Conservation (phyloP, 2,113 vertebrate genomes). For the Struthidea cinerea region DNA sequence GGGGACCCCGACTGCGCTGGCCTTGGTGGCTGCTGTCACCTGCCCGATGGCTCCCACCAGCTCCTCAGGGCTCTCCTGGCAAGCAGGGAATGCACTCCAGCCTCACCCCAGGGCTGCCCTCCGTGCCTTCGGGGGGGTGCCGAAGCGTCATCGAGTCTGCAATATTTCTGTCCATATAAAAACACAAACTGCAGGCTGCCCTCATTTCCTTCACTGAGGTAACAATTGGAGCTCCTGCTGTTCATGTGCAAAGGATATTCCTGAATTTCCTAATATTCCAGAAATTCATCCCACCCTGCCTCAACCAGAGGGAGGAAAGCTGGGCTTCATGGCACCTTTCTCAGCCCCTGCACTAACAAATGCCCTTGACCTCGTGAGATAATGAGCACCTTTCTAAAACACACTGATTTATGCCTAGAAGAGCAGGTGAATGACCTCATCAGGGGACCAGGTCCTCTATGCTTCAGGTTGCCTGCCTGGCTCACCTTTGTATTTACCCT, state of each 20-base stretch:
- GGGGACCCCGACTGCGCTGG: neutral
- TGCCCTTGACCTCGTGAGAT: neutral
- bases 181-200: neutral
- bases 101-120: neutral
- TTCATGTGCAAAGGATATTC: neutral
- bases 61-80: neutral
- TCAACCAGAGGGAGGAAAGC: neutral
- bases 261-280: neutral
- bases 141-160: neutral
- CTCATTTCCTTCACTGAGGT: neutral
- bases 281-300: neutral
- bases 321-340: neutral
- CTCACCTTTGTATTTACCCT: neutral
- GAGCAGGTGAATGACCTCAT: neutral
- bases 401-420: neutral
- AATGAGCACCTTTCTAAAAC: neutral
- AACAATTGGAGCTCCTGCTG: neutral
- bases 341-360: neutral
- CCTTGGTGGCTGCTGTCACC: neutral
- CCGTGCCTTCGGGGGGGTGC: neutral
- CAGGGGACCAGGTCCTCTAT: neutral
- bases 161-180: neutral
- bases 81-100: neutral
- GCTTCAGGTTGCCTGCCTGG: neutral
- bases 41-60: neutral